Evolutionary conservation across 2,797 vertebrate species (phyloP).

Genomic region (Acanthiza pusilla): DNA sequence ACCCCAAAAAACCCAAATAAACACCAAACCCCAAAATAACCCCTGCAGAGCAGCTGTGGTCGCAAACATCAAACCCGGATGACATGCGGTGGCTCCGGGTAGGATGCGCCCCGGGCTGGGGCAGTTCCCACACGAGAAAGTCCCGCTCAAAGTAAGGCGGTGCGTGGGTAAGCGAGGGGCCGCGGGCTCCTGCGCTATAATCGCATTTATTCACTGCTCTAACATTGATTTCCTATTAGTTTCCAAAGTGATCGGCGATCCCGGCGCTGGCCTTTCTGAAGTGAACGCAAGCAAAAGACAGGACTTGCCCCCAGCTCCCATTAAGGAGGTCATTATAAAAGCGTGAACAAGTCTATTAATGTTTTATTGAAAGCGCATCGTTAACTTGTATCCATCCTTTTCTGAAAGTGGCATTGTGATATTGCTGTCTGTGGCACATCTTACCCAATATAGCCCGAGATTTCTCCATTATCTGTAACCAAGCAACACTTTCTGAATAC

Average conservation of each 20-base stretch:
- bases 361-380: conserved; percentile 95
- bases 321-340: conserved; percentile 88
- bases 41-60: background rate
- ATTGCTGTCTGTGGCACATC: conserved; percentile 92
- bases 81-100: background rate
- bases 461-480: conserved; percentile 97
- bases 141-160: background rate
- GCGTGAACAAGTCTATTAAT: conserved; percentile 97
- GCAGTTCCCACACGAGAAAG: background rate
- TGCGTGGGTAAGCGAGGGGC: background rate
- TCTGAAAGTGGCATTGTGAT: conserved; percentile 94
- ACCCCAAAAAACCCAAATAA: background rate
- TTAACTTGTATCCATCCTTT: conserved; percentile 99
- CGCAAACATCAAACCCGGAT: background rate
- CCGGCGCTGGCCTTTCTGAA: conserved; percentile 64
- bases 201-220: conserved; percentile 61
- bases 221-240: conserved; percentile 72
- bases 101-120: background rate
- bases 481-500: conserved; percentile 99
- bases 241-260: conserved; percentile 70
- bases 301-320: conserved; percentile 71
- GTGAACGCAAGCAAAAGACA: conserved; percentile 60
- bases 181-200: background rate
- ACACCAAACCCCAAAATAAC: background rate
- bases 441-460: conserved; percentile 94